Evolutionary conservation across 35 echinoderm and acorn worm species (phyloP).

Genomic region (Acanthaster planci): DNA sequence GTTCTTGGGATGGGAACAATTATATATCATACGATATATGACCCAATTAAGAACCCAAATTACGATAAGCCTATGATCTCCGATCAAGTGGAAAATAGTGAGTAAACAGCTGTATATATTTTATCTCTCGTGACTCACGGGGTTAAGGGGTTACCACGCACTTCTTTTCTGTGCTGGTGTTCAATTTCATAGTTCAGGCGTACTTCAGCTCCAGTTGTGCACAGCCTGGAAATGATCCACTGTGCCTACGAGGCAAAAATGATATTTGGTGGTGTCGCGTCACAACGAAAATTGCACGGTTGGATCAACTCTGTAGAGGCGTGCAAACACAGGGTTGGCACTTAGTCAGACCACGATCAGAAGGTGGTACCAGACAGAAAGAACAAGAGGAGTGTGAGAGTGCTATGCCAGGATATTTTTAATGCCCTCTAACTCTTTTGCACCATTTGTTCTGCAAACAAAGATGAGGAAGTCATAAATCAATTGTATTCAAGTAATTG

Average conservation of each 20-base stretch:
- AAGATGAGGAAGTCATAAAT: no score
- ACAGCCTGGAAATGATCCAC: not conserved
- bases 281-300: conserved; percentile 1
- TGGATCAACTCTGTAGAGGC: not conserved
- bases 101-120: conserved; percentile 15
- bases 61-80: no score
- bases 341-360: not conserved
- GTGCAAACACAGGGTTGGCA: not conserved
- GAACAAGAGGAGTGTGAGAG: no score
- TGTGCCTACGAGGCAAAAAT: conserved; percentile 2
- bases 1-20: no score
- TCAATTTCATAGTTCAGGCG: conserved; percentile 28
- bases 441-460: no score
- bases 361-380: no score
- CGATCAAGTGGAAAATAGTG: not conserved
- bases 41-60: no score
- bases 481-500: no score
- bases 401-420: no score
- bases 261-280: conserved; percentile 19
- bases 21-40: no score
- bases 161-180: not conserved
- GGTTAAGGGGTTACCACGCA: not conserved
- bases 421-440: no score
- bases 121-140: not conserved
- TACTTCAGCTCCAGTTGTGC: not conserved